Evolutionary conservation across 37 sponge, comb jelly and placozoan genomes (phyloP).

Genomic region (Cliona cf. orientalis): DNA sequence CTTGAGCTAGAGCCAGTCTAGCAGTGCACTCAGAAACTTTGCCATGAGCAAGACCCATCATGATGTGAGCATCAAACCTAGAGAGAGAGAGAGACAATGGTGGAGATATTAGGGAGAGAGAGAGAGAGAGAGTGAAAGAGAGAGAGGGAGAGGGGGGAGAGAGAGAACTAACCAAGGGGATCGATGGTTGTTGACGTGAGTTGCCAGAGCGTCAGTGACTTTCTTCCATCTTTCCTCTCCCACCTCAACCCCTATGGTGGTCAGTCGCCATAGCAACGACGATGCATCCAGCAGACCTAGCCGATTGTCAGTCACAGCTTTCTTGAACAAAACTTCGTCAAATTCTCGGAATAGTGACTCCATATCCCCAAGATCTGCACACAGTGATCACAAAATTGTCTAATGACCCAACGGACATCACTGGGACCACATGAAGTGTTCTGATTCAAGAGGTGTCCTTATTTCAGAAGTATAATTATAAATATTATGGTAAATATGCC

Average conservation of each 20-base stretch:
- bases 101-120: background rate
- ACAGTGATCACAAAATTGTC: no score
- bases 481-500: background rate
- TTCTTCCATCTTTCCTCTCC: conserved; percentile 65
- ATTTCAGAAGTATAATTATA: background rate
- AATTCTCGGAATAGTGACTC: conserved; percentile 42
- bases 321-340: conserved; percentile 38
- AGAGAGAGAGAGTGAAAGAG: background rate
- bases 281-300: conserved; percentile 71
- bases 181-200: conserved; percentile 9
- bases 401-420: background rate
- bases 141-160: background rate
- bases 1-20: conserved; percentile 54
- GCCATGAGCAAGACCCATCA: conserved; percentile 62
- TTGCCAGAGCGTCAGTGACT: conserved; percentile 18
- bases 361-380: conserved; percentile 50
- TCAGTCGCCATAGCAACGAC: conserved; percentile 81
- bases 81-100: background rate
- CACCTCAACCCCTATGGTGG: conserved; percentile 47
- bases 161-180: conserved; percentile 26
- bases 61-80: conserved; percentile 65
- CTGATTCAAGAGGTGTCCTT: background rate
- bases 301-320: conserved; percentile 31
- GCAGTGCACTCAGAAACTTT: conserved; percentile 41
- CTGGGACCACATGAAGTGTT: background rate